A percentile compares a stretch with the other conserved stretches of the same genome.
Conservation (phyloP, 2,113 vertebrate species). For the Ondatra zibethicus region DNA sequence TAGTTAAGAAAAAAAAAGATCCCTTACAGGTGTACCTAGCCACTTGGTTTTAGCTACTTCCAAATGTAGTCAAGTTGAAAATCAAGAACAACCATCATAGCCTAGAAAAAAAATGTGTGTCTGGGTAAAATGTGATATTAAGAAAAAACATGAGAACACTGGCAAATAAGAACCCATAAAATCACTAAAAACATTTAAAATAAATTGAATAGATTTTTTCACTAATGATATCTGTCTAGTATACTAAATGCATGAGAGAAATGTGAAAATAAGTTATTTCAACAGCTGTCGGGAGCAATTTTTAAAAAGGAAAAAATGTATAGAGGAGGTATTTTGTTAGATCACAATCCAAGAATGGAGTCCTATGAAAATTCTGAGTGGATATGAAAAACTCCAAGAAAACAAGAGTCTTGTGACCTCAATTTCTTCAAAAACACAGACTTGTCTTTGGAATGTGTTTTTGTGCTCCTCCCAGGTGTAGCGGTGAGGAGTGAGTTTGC, state of each 20-base stretch:
- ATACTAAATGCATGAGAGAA: not conserved
- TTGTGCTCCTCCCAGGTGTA: not conserved
- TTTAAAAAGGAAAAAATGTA: conserved; percentile 14
- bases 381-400: not conserved
- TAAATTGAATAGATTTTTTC: conserved; percentile 41
- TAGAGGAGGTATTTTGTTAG: not conserved
- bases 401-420: not conserved
- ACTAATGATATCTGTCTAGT: not conserved
- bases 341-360: not conserved
- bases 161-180: not conserved
- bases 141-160: not conserved
- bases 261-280: not conserved
- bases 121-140: not conserved
- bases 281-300: not conserved
- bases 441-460: not conserved
- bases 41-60: not conserved
- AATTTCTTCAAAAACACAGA: not conserved
- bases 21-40: not conserved
- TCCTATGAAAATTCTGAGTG: not conserved
- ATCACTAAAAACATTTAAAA: not conserved
- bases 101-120: not conserved
- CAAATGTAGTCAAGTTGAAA: not conserved
- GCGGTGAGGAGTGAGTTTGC: too few species aligned
- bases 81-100: not conserved
- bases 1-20: not conserved